These are phyloP conservation scores for Priocnemis perturbator DNA, from an alignment of 2,888 invertebrate species.

Conservation along the genomic window DNA sequence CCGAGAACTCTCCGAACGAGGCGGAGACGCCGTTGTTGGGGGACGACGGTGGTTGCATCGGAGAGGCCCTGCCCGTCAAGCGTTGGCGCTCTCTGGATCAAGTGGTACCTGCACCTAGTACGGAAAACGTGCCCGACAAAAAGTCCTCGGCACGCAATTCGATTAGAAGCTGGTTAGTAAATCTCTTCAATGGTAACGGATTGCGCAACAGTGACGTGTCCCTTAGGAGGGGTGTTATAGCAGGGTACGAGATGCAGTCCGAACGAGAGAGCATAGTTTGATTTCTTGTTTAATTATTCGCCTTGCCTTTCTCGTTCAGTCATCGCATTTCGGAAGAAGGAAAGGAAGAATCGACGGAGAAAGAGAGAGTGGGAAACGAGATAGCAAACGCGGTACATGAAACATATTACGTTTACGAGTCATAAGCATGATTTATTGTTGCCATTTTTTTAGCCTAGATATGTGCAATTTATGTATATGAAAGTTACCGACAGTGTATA, in stretches of 20 bases:
- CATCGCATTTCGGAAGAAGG: too few relatives aligned
- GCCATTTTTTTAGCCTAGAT: conserved; percentile 64
- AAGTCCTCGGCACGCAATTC: conserved; percentile 80
- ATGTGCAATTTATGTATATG: conserved; percentile 71
- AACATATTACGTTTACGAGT: conserved; percentile 49
- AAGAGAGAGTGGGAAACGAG: not conserved
- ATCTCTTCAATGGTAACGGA: conserved; percentile 84
- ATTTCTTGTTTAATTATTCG: conserved; percentile 40
- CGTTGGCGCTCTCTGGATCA: conserved; percentile 87
- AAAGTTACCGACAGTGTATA: conserved; percentile 73
- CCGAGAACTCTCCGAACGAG: conserved; percentile 65
- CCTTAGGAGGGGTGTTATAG: conserved; percentile 77
- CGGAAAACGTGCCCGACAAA: conserved; percentile 77
- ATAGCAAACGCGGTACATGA: conserved; percentile 35
- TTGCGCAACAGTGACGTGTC: conserved; percentile 81
- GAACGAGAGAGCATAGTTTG: conserved; percentile 80
- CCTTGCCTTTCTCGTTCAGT: not conserved
- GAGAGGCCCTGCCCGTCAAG: conserved; percentile 74
- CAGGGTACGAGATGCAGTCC: conserved; percentile 78
- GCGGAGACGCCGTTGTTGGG: conserved; percentile 76
- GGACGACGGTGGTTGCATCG: conserved; percentile 69
- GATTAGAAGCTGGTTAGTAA: conserved; percentile 85
- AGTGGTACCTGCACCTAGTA: conserved; percentile 77
- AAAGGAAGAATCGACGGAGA: too few relatives aligned
- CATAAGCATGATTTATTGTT: conserved; percentile 65